Base-by-base conservation (phyloP, 2,888 invertebrate species). In the Micoletzkya japonica region DNA sequence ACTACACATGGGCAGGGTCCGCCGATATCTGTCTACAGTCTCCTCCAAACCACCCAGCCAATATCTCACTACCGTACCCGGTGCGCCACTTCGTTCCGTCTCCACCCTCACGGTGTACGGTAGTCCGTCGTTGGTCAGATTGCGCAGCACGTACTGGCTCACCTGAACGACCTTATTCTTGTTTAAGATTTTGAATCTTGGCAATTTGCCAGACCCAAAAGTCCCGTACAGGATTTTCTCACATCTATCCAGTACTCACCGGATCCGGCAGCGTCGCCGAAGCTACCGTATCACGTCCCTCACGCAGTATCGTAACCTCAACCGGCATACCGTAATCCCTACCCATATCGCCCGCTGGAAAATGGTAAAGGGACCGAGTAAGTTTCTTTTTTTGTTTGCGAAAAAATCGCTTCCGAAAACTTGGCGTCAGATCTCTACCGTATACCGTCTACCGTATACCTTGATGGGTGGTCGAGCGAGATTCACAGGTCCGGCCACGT, bases 81-180 rank as follows among this genome's bases (percentile, higher is more conserved):
- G n/a, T n/a, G n/a, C n/a, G n/a, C n/a, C n/a, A n/a, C n/a, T n/a
- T n/a, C 57, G 36, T 24, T 56, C 57, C 10, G 67, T 32, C 39
- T 67, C 67, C 57, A 67, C 67, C n/a, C 56, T n/a, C 37, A 67
- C 67, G 10, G 30, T 37, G 57, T 67, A 67, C n/a, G 30, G 10
- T 2, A 28, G 14, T 39, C 67, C 67, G 32, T 67, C 67, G 37
- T 57, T 54, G 44, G 67, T 17, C 20, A 67, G 36, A 3, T 56
- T 54, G n/a, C 67, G 67, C 7, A 67, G n/a, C 4, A 30, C 26
- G 32, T 20, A 67, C 20, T 56, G 20, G 34, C 24, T 24, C 0
- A 67, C 67, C 67, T 67, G 67, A 56, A 39, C 1, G 34, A 14
- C 20, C 20, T n/a, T n/a, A n/a, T n/a, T n/a, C n/a, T n/a, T n/a